Evolutionary conservation across 2,797 vertebrate species (phyloP), one percentile per base, ranked within the genome.

Genomic region (Gastrophryne carolinensis): DNA sequence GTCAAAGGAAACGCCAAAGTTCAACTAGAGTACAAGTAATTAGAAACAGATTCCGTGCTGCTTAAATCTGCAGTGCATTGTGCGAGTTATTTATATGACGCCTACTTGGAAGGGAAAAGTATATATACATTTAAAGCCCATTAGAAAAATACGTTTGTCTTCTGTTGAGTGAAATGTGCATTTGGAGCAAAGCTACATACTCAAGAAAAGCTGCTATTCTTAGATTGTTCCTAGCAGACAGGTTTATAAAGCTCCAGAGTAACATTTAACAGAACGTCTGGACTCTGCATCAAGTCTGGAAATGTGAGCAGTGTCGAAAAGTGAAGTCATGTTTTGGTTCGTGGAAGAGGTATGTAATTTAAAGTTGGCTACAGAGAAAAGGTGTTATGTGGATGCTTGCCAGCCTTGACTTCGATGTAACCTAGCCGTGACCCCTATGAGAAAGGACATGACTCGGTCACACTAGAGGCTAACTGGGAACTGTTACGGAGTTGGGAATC

Each of bases 1-100:
- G 93, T 92, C 90, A 93, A 90, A 95, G 93, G 93, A 95, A 94
- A 92, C 88, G 87, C 87, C 89, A 92, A 92, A 93, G 93, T 96
- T 96, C 94, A 96, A 88, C 87, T 85, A 93, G 87, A 95, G 93
- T 95, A 90, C 92, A 94, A 88, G 89, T 92, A 94, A 95, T 93
- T 91, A 92, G 91, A 94, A 94, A 86, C 93, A 94, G 93, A 92
- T 90, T 90, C 82, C 83, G 82, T 53, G 47, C 72, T 66, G 82
- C 81, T 74, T 64, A 61, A 78, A 76, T 81, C 81, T 74, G 87
- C 85, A 80, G 85, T 87, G 87, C 79, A 89, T 86, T 83, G 83
- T 82, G 84, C 80, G 83, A 82, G 84, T 84, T 86, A 91, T 90
- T 90, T 87, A 89, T 87, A 89, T 72, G 87, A 58, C 37, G 23